These are phyloP conservation scores for Craterocephalus amniculus DNA, from an alignment of 2,797 vertebrate genomes.

Conservation along the genomic window DNA sequence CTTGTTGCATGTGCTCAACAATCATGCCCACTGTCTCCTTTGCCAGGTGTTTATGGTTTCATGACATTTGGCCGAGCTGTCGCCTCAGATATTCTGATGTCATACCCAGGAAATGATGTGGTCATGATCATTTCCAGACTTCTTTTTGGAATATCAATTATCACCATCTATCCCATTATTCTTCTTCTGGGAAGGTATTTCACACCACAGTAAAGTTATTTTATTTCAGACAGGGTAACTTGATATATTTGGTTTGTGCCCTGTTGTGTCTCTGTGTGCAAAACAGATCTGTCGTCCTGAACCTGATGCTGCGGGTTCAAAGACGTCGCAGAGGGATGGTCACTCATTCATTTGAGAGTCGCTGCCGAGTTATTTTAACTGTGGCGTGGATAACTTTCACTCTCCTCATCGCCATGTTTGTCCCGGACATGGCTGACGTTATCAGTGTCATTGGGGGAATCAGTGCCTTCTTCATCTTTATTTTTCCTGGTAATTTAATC, in stretches of 20 bases:
- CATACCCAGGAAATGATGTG: constrained; percentile 89
- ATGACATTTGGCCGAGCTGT: constrained; percentile 89
- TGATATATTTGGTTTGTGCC: not conserved
- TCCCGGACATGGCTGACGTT: constrained; percentile 92
- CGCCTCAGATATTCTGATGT: constrained; percentile 93
- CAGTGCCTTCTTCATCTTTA: constrained; percentile 96
- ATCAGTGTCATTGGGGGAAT: constrained; percentile 92
- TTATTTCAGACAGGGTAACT: not conserved
- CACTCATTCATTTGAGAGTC: constrained; percentile 71
- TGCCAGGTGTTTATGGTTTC: constrained; percentile 90
- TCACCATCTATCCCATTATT: constrained; percentile 95
- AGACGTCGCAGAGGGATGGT: constrained; percentile 40
- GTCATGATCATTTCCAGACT: constrained; percentile 88
- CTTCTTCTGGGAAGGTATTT: constrained; percentile 91
- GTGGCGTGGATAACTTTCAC: constrained; percentile 88
- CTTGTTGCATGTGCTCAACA: not conserved
- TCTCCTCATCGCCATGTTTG: constrained; percentile 86
- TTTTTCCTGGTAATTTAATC: constrained; percentile 88
- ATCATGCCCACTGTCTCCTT: not conserved
- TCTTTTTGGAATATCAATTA: constrained; percentile 90
- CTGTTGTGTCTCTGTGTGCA: constrained; percentile 10
- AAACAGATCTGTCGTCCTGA: constrained; percentile 88
- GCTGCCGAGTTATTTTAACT: constrained; percentile 82
- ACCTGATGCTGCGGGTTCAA: constrained; percentile 77
- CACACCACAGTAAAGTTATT: not conserved